A percentile compares a stretch with the other conserved stretches of the same genome.
phyloP scores from a whole-genome alignment of 53 echinoderm and acorn worm genomes.

The Mesocentrotus franciscanus region DNA sequence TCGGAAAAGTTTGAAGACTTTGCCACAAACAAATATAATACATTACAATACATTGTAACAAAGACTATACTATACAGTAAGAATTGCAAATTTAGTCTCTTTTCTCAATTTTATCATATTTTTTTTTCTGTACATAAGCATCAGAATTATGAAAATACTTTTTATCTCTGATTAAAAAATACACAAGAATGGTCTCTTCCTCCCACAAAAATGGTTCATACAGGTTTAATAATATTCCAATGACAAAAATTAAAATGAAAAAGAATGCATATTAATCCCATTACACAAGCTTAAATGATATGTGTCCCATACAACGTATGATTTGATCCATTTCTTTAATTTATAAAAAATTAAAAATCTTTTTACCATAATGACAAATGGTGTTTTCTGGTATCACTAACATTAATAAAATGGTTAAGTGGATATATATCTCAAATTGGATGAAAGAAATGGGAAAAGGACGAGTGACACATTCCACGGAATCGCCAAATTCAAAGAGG shows the following conservation, averaged over 20 bases:
- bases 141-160: constrained; percentile 15
- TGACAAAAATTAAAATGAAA: not conserved
- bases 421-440: too few species aligned
- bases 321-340: too few species aligned
- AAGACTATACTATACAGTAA: not conserved
- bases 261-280: not conserved
- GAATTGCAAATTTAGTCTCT: not conserved
- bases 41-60: not conserved
- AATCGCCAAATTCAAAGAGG: too few species aligned
- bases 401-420: too few species aligned
- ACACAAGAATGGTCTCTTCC: not conserved
- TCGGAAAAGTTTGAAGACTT: not conserved
- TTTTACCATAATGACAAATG: too few species aligned
- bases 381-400: too few species aligned
- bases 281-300: not conserved
- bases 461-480: too few species aligned
- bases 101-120: not conserved
- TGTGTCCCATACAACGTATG: too few species aligned
- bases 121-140: constrained; percentile 4
- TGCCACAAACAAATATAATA: not conserved
- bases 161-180: not conserved
- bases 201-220: not conserved
- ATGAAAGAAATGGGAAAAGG: too few species aligned
- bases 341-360: too few species aligned
- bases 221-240: not conserved